Conservation (phyloP, 2,888 invertebrate genomes). For the Leptinotarsa peninsularis region DNA sequence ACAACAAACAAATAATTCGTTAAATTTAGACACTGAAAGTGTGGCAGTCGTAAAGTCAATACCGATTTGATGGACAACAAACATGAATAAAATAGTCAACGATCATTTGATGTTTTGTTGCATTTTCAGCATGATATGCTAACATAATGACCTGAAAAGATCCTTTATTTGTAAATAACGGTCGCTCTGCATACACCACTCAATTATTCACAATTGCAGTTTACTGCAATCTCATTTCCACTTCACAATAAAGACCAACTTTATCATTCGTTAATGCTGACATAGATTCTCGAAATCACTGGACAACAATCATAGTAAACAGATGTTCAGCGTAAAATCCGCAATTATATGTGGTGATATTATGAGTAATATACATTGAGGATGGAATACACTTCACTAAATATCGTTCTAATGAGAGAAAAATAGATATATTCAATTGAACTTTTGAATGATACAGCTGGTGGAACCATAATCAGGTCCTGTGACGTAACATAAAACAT, state of each 20-base stretch:
- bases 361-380: too few species aligned
- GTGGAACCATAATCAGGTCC: too few species aligned
- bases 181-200: not conserved
- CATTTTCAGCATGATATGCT: not conserved
- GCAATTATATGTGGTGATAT: too few species aligned
- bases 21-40: not conserved
- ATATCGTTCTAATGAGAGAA: too few species aligned
- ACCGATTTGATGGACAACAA: not conserved
- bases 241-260: not conserved
- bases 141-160: constrained; percentile 17
- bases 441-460: too few species aligned
- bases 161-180: constrained; percentile 5
- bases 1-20: too few species aligned
- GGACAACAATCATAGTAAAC: not conserved
- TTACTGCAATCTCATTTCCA: not conserved
- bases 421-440: too few species aligned
- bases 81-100: not conserved
- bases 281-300: not conserved
- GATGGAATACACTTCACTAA: too few species aligned
- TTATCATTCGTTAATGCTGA: not conserved
- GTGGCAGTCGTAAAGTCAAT: not conserved
- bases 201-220: not conserved
- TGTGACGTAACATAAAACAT: too few species aligned
- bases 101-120: not conserved
- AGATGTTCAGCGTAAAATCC: not conserved